phyloP scores from a whole-genome alignment of 2,888 invertebrate species.

The Eutolmus rufibarbis region DNA sequence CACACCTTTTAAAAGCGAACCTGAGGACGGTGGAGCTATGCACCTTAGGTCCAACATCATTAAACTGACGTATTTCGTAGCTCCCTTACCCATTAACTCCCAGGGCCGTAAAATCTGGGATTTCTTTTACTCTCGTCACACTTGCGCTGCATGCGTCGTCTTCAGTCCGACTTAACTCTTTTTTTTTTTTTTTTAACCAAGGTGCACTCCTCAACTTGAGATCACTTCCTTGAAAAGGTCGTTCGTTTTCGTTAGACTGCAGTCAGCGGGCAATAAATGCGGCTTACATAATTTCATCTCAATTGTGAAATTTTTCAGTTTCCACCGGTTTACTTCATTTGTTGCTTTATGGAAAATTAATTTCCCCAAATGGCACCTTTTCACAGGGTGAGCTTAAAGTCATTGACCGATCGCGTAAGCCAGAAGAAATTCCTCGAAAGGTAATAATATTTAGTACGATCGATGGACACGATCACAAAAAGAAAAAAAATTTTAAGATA shows the following conservation, averaged over 20 bases:
- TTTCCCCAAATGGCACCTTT: background rate
- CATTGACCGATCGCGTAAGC: background rate
- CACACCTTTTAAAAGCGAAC: background rate
- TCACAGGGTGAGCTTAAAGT: conserved; percentile 1
- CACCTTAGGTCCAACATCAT: background rate
- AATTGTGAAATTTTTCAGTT: background rate
- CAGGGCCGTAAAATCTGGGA: conserved; percentile 4
- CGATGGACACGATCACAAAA: background rate
- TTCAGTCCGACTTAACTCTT: background rate
- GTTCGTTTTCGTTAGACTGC: conserved; percentile 5
- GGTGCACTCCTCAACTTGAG: background rate
- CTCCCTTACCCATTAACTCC: background rate
- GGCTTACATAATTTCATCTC: background rate
- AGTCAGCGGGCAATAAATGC: background rate
- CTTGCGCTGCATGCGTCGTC: background rate
- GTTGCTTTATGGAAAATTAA: conserved; percentile 11
- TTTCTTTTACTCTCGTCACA: background rate
- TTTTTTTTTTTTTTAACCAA: background rate
- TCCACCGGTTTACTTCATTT: background rate
- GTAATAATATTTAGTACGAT: background rate
- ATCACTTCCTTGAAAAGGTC: conserved; percentile 13
- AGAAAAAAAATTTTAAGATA: background rate
- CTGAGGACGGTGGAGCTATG: background rate
- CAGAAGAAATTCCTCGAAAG: background rate
- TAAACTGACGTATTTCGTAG: conserved; percentile 1